Percentiles rank a stretch among this genome's conserved stretches.
Evolutionary conservation across 2,888 invertebrate genomes (phyloP).

Genomic region (Terebella lapidaria): DNA sequence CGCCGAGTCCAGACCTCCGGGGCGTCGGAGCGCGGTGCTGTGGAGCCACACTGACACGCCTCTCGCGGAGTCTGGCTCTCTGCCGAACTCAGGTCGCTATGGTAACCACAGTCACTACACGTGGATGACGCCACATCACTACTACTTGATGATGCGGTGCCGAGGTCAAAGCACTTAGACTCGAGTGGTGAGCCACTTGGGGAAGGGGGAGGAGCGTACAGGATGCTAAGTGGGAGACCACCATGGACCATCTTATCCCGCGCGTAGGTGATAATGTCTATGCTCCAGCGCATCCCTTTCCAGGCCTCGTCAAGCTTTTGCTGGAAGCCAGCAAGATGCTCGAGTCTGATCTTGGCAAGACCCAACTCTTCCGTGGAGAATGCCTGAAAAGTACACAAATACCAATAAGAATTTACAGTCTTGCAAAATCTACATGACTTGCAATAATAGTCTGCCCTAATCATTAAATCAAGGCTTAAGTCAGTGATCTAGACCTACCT

Average conservation of each 20-base stretch:
- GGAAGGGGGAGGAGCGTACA: conserved; percentile 29
- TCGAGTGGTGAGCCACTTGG: conserved; percentile 17
- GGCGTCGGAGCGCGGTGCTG: background rate
- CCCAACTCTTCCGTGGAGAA: conserved; percentile 85
- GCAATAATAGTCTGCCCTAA: too few species aligned
- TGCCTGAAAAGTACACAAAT: conserved; percentile 62
- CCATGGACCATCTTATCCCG: conserved; percentile 64
- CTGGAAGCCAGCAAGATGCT: conserved; percentile 78
- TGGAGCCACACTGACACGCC: background rate
- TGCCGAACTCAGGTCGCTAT: conserved; percentile 21
- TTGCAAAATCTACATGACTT: background rate
- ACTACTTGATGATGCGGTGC: conserved; percentile 1
- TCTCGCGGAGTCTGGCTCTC: conserved; percentile 7
- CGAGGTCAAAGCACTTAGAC: conserved; percentile 15
- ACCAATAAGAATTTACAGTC: background rate
- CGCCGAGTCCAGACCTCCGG: conserved; percentile 10
- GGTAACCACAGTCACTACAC: conserved; percentile 24
- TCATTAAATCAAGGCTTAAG: too few species aligned
- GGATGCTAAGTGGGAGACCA: conserved; percentile 50
- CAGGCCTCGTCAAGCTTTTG: conserved; percentile 80
- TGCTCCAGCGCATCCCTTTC: conserved; percentile 92
- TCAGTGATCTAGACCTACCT: conserved; percentile 58
- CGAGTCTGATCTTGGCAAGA: conserved; percentile 77
- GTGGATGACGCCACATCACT: conserved; percentile 13
- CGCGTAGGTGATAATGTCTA: conserved; percentile 90